Percentiles rank a stretch among this genome's conserved stretches.
Evolutionary conservation across 2,888 invertebrate species (phyloP).

Genomic region (Dichetophora obliterata): DNA sequence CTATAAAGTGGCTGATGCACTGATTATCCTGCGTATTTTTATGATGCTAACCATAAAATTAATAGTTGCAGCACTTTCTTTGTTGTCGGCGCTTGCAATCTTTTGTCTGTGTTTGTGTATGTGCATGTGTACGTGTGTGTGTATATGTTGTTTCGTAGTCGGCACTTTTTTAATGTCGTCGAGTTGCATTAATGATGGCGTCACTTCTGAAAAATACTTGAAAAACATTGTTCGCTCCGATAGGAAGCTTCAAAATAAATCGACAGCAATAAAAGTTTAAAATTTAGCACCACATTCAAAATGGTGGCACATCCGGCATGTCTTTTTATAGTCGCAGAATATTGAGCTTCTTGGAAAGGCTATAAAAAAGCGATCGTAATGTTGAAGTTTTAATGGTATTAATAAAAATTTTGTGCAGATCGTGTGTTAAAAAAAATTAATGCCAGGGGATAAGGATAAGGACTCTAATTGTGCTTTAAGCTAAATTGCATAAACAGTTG

Average conservation of each 20-base stretch:
- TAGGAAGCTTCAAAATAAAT: too few relatives aligned
- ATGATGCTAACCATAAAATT: not conserved
- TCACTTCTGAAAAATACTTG: not conserved
- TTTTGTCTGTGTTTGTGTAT: not conserved
- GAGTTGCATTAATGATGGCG: conserved; percentile 3
- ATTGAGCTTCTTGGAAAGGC: not conserved
- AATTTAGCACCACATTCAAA: too few relatives aligned
- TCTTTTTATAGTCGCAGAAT: not conserved
- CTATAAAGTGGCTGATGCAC: not conserved
- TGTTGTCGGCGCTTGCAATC: not conserved
- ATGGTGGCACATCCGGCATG: not conserved
- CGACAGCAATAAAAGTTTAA: too few relatives aligned
- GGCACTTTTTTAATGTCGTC: not conserved
- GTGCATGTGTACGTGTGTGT: too few relatives aligned
- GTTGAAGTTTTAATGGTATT: not conserved
- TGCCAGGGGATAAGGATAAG: too few relatives aligned
- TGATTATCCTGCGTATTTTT: not conserved
- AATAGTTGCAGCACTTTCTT: not conserved
- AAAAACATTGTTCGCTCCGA: not conserved
- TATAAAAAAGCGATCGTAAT: not conserved
- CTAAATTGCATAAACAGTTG: too few relatives aligned
- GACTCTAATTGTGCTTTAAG: too few relatives aligned
- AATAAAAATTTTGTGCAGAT: too few relatives aligned
- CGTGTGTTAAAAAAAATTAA: too few relatives aligned
- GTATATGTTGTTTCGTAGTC: not conserved